A percentile compares a stretch with the other conserved stretches of the same genome.
Evolutionary conservation across 1,140 invertebrate species (phyloP).

Genomic region (Anoplolepis gracilipes): DNA sequence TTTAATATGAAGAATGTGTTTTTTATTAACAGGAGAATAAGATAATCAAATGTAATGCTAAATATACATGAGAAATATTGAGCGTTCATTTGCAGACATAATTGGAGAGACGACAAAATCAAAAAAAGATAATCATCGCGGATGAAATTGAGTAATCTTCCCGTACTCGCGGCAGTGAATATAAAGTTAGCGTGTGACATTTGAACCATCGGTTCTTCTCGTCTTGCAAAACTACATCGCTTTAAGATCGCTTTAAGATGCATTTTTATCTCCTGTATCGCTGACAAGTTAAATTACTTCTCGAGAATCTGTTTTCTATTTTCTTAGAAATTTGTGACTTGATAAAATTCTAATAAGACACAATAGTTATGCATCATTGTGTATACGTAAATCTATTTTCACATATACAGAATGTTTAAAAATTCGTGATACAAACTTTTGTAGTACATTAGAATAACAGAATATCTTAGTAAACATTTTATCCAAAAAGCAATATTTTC

Average conservation of each 20-base stretch:
- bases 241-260: background rate
- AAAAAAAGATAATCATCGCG: slow-evolving; percentile 1
- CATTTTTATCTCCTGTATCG: background rate
- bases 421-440: no score
- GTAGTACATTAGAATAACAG: no score
- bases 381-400: slow-evolving; percentile 8
- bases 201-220: slow-evolving; percentile 3
- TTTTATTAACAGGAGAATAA: background rate
- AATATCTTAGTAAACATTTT: no score
- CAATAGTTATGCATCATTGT: background rate
- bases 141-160: background rate
- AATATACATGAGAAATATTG: background rate
- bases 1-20: background rate
- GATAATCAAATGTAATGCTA: slow-evolving; percentile 19
- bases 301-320: background rate
- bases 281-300: background rate
- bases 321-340: background rate
- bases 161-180: slow-evolving; percentile 16
- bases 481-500: no score
- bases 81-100: background rate
- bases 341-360: background rate
- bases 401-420: background rate
- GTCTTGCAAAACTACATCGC: background rate
- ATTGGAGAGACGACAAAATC: background rate
- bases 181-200: background rate